Percentiles rank a stretch among this genome's conserved stretches.
These are phyloP conservation scores for Drosophila ficusphila DNA, from an alignment of 1,140 invertebrate genomes.

Conservation along the genomic window DNA sequence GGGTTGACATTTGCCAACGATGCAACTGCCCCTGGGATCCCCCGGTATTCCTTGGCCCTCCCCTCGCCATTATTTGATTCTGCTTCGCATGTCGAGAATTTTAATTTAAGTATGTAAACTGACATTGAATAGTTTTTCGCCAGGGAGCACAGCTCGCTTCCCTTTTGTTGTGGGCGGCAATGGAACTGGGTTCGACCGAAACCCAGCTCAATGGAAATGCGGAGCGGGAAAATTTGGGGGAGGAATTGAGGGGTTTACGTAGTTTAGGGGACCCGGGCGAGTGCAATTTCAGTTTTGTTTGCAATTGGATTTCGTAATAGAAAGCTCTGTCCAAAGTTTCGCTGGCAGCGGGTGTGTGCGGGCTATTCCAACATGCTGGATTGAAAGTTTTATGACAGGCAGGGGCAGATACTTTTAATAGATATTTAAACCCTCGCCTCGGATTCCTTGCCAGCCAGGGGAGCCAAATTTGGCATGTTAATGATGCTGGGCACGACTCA, in stretches of 20 bases:
- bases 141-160: constrained; percentile 32
- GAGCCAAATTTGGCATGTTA: constrained; percentile 27
- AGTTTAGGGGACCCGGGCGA: constrained; percentile 5
- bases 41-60: constrained; percentile 5
- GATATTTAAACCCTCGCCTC: constrained; percentile 24
- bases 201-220: constrained; percentile 21
- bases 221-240: not conserved
- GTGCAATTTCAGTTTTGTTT: constrained; percentile 71
- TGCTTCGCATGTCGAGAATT: constrained; percentile 67
- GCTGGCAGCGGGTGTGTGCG: constrained; percentile 40
- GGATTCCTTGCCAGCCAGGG: not conserved
- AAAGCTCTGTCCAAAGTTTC: constrained; percentile 46
- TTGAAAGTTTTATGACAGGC: constrained; percentile 40
- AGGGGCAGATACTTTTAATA: constrained; percentile 54
- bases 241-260: not conserved
- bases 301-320: constrained; percentile 68
- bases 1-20: constrained; percentile 72
- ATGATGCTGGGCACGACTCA: constrained; percentile 18
- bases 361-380: constrained; percentile 23
- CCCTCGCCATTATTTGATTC: constrained; percentile 26
- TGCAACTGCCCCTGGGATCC: constrained; percentile 50
- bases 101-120: constrained; percentile 83
- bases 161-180: constrained; percentile 63
- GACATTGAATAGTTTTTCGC: constrained; percentile 77
- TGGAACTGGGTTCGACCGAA: constrained; percentile 12